Evolutionary conservation across 2,888 invertebrate species (phyloP), one percentile per base, ranked within the genome.

Genomic region (Furcula furcula): DNA sequence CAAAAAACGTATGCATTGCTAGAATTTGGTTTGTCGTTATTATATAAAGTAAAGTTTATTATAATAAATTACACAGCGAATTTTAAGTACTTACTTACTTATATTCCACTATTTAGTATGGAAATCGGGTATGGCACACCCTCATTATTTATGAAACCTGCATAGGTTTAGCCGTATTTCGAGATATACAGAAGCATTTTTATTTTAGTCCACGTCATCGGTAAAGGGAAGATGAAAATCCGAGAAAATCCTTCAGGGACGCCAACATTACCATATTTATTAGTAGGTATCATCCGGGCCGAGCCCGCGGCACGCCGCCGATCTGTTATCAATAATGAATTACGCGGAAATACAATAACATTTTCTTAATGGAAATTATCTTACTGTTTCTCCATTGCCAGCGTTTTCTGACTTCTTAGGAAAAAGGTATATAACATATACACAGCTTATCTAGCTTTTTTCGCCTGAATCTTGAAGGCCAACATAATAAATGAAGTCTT

Each of bases 261-360:
- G 76, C 61, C 64, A 55, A 67, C 69, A 84, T 86, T 84, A 84
- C 79, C 86, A 80, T 79, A 79, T 79, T 78, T 79, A 79, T 80
- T 79, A 77, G 77, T n/a, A n/a, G n/a, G n/a, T 72, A 79, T 79
- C 76, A 79, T 72, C 77, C 64, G 53, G 65, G 59, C 59, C 53
- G 57, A 65, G 69, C 61, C 67, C 61, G 50, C 57, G 64, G 59
- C 48, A 49, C 56, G 49, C 59, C 55, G 55, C 48, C 64, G 71
- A 72, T 74, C 68, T 72, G 73, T 68, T 76, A 76, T 78, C 77
- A 75, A 76, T 83, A 80, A 78, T 77, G 70, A 74, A 67, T 73
- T 68, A 68, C 61, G 55, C 44, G 52, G 60, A 65, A 65, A 68
- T 68, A 67, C 60, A 65, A 65, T 68, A 65, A 65, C 70, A 60